Percentiles rank a stretch among this genome's conserved stretches.
Evolutionary conservation across 2,888 invertebrate species (phyloP).

Genomic region (Ligdia adustata): DNA sequence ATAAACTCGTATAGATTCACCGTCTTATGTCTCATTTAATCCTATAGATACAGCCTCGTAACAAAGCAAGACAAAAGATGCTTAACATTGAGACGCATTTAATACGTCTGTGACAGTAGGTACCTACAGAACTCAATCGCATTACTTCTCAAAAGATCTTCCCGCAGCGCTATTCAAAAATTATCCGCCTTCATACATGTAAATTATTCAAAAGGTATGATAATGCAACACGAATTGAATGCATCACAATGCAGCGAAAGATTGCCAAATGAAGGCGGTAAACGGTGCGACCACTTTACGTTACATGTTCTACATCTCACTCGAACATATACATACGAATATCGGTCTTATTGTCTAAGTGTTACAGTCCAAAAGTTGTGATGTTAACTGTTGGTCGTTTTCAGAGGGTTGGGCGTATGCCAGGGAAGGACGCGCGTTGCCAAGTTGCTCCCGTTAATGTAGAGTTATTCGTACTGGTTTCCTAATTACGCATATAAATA

Average conservation of each 20-base stretch:
- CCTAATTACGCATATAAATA: conserved; percentile 50
- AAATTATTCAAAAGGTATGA: conserved; percentile 51
- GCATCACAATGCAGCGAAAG: conserved; percentile 65
- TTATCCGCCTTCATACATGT: conserved; percentile 28
- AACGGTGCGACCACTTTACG: conserved; percentile 63
- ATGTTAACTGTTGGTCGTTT: conserved; percentile 37
- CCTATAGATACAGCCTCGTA: too few relatives aligned
- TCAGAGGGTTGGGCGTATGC: conserved; percentile 58
- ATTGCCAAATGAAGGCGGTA: conserved; percentile 71
- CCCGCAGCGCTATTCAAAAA: conserved; percentile 26
- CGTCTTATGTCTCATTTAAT: too few relatives aligned
- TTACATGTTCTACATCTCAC: conserved; percentile 36
- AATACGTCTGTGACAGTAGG: too few relatives aligned
- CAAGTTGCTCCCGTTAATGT: conserved; percentile 57
- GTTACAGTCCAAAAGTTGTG: conserved; percentile 31
- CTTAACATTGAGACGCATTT: too few relatives aligned
- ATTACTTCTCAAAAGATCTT: conserved; percentile 23
- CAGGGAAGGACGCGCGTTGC: conserved; percentile 51
- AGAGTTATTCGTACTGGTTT: conserved; percentile 47
- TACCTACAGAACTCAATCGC: not conserved
- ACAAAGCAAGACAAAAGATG: too few relatives aligned
- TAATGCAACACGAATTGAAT: conserved; percentile 56
- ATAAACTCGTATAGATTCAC: too few relatives aligned
- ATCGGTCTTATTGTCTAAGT: conserved; percentile 15
- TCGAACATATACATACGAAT: conserved; percentile 9